These are phyloP conservation scores for Artemia sinica DNA, from an alignment of 2,888 invertebrate genomes.

Conservation along the genomic window DNA sequence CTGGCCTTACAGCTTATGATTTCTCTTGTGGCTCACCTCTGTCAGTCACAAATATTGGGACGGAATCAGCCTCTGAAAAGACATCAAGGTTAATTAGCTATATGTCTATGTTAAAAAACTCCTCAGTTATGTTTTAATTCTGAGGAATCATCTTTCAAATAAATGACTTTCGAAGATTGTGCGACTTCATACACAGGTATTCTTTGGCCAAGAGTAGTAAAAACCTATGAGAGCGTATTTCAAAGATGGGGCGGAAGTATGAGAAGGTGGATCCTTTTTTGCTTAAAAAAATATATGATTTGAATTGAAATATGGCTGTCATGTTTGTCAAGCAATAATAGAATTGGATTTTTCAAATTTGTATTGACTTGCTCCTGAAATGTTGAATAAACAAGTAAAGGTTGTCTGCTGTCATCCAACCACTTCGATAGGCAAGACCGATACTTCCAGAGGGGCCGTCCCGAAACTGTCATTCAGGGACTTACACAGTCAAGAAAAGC, in stretches of 20 bases:
- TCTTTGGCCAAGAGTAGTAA: conserved; percentile 27
- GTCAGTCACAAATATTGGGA: too few relatives aligned
- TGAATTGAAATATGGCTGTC: conserved; percentile 26
- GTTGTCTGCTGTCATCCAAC: conserved; percentile 31
- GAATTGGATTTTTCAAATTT: conserved; percentile 24
- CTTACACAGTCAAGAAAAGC: not conserved
- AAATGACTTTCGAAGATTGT: too few relatives aligned
- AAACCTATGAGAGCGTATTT: conserved; percentile 24
- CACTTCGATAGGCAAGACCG: conserved; percentile 29
- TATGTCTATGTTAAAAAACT: too few relatives aligned
- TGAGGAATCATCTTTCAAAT: too few relatives aligned
- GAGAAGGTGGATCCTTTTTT: conserved; percentile 31
- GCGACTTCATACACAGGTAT: conserved; percentile 30
- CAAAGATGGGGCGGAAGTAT: conserved; percentile 28
- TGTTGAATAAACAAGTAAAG: conserved; percentile 30
- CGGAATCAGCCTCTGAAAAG: too few relatives aligned
- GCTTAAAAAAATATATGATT: conserved; percentile 28
- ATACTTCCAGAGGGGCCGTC: conserved; percentile 27
- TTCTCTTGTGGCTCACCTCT: too few relatives aligned
- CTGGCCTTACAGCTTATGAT: too few relatives aligned
- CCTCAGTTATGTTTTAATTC: too few relatives aligned
- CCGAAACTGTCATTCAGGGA: not conserved
- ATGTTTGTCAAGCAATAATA: conserved; percentile 29
- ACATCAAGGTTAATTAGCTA: too few relatives aligned
- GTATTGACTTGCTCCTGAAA: conserved; percentile 27